Evolutionary conservation across 2,113 vertebrate genomes (phyloP).

Genomic region (Hemichromis elongatus): DNA sequence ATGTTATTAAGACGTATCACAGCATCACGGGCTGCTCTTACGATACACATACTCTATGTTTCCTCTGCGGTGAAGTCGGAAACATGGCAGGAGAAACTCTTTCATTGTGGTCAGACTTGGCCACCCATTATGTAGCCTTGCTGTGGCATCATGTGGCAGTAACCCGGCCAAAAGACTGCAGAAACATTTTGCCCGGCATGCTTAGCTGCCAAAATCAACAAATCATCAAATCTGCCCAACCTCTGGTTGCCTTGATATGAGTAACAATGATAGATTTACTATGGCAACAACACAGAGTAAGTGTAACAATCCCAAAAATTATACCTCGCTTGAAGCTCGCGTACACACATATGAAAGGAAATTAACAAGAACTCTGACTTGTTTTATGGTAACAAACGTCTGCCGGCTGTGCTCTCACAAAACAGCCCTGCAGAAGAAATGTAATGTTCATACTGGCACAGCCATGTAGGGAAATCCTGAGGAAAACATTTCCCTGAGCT

Average conservation of each 20-base stretch:
- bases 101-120: slow-evolving; percentile 64
- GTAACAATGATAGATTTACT: slow-evolving; percentile 26
- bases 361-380: not conserved
- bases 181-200: slow-evolving; percentile 50
- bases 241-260: slow-evolving; percentile 17
- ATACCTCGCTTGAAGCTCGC: not conserved
- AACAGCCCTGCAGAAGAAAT: slow-evolving; percentile 37
- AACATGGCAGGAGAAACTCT: slow-evolving; percentile 49
- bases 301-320: slow-evolving; percentile 19
- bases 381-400: slow-evolving; percentile 27
- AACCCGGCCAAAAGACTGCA: slow-evolving; percentile 42
- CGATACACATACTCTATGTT: not conserved
- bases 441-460: slow-evolving; percentile 50
- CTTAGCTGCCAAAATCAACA: slow-evolving; percentile 60
- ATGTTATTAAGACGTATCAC: not conserved
- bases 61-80: slow-evolving; percentile 53
- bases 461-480: slow-evolving; percentile 69
- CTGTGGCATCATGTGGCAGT: slow-evolving; percentile 54
- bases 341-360: not conserved
- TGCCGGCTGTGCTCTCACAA: slow-evolving; percentile 7
- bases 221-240: slow-evolving; percentile 48
- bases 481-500: slow-evolving; percentile 59
- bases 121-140: slow-evolving; percentile 61
- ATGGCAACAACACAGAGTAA: slow-evolving; percentile 30
- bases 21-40: not conserved